Percentiles rank a stretch among this genome's conserved stretches.
Evolutionary conservation across 2,113 vertebrate species (phyloP).

Genomic region (Elephantulus edwardii): DNA sequence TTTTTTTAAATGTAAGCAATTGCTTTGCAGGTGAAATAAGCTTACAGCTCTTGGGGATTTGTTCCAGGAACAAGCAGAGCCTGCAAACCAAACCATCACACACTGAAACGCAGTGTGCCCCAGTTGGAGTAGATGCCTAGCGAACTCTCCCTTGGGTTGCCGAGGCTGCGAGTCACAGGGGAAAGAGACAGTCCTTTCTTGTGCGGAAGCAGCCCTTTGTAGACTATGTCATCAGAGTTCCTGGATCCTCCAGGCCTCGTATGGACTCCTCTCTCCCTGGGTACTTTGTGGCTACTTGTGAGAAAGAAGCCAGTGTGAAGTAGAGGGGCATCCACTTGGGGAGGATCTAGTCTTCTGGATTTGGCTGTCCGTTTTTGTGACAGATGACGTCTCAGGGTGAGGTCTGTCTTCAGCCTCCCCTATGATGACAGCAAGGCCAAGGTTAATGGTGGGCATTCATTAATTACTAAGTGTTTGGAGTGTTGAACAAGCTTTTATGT

Average conservation of each 20-base stretch:
- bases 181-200: too few species aligned
- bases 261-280: too few species aligned
- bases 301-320: background rate
- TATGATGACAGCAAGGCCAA: background rate
- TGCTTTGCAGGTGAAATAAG: constrained; percentile 66
- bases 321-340: background rate
- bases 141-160: too few species aligned
- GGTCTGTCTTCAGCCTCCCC: background rate
- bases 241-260: too few species aligned
- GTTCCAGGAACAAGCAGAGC: background rate
- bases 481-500: background rate
- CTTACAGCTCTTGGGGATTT: constrained; percentile 30
- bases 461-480: background rate
- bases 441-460: too few species aligned
- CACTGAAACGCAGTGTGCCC: too few species aligned
- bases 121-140: too few species aligned
- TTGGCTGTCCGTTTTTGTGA: background rate
- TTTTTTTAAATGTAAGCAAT: constrained; percentile 43
- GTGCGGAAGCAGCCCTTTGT: too few species aligned
- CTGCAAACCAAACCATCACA: too few species aligned
- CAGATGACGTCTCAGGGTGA: background rate
- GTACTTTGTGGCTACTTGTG: background rate
- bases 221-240: too few species aligned
- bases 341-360: background rate
- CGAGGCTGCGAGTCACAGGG: too few species aligned